Base-by-base conservation (phyloP, 2,888 invertebrate species). In the Aporophyla nigra region DNA sequence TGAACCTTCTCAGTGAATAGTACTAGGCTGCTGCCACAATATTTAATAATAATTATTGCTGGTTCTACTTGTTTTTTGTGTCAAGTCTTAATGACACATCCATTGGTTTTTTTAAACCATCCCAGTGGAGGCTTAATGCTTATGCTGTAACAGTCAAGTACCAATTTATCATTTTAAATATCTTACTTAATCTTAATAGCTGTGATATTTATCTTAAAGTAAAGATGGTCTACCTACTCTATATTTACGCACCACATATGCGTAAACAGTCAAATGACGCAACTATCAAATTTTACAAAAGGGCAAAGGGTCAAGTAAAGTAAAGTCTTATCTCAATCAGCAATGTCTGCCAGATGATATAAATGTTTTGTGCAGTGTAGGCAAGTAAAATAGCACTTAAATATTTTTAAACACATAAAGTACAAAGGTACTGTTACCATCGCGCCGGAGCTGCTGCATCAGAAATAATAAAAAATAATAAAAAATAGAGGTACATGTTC, bases 111-210 rank as follows among this genome's bases (percentile, higher is more conserved):
- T 71, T 49, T 19, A 9, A 24, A 9, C 0, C n/a, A 40, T n/a
- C 19, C n/a, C 49, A 51, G 7, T 0, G 12, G n/a, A 46, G 19
- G n/a, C 10, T 24, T 70, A 46, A 33, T 46, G 33, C 4, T 24
- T 51, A 63, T 19, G 53, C n/a, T 27, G 21, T 27, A 43, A 68
- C 16, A 2, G 56, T 46, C 33, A 14, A 56, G 70, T 68, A 71
- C 27, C 46, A 33, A 46, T 46, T 56, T n/a, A 69, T 69, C 9
- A n/a, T 33, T 27, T 66, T 71, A 51, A 49, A 51, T 71, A 65
- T 24, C 49, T 40, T 24, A 24, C 14, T 40, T 71, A 67, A 72
- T 69, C 14, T 46, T 54, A 56, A 56, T 56, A 46, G 21, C 33
- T 72, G 10, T 43, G 21, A 21, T 40, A 21, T 21, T 21, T 53